Base-by-base conservation (phyloP, 2,797 vertebrate species). In the Triplophysa yarkandensis region DNA sequence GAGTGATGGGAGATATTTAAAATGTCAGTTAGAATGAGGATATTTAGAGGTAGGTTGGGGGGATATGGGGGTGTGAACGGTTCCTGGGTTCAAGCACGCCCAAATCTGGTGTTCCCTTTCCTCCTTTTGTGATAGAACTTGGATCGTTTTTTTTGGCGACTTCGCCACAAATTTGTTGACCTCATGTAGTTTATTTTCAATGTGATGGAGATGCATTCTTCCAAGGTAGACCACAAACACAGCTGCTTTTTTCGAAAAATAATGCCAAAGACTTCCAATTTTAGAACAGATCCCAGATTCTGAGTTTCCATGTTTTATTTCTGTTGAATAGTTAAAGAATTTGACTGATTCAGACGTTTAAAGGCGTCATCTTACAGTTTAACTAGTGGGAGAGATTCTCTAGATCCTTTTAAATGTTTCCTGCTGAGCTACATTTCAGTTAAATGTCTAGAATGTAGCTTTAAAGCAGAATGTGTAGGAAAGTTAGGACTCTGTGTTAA, bases 81-180 rank as follows among this genome's bases (percentile, higher is more conserved):
- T 43, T 71, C 55, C 36, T 30, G 28, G 28, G 63, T 71, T 64
- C 21, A 13, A 65, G 81, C 84, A 87, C 86, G 81, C 64, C 71
- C 52, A 73, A 17, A 55, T 81, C 19, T 13, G 77, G 68, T 64
- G 32, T 66, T 85, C 70, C 52, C 30, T 8, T 77, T 74, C 60
- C 67, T 82, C 66, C 81, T 74, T 80, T 61, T 48, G 68, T 68
- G 77, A 74, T 10, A 34, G 64, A 64, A 54, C 74, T 64, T 63
- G 43, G 23, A 62, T 57, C 68, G 71, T 64, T 34, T 61, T 70
- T 48, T 63, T n/a, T n/a, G n/a, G n/a, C n/a, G n/a, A n/a, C n/a
- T n/a, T n/a, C n/a, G n/a, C 21, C 2, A 44, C 9, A 34, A 25
- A 46, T 57, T 62, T 48, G 36, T 68, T 46, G 28, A 30, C 41